These are phyloP conservation scores for Lycopodina hypogea DNA, from an alignment of 37 sponge, comb jelly and placozoan genomes.

Conservation along the genomic window DNA sequence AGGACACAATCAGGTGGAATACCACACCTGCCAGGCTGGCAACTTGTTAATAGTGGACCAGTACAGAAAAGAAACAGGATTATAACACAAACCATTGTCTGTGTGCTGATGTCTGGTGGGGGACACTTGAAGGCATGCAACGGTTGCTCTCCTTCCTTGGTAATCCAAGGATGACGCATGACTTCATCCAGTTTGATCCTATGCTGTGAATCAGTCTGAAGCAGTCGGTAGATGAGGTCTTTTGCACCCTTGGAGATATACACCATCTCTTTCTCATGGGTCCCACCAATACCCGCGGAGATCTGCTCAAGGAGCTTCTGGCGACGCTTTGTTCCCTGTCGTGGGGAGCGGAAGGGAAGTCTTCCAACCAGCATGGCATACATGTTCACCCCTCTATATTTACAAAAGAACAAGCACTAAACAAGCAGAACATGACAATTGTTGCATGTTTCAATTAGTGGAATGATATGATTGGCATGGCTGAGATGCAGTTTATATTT, in stretches of 20 bases:
- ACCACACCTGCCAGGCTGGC: too few species aligned
- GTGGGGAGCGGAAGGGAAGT: slow-evolving; percentile 91
- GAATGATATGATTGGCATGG: too few species aligned
- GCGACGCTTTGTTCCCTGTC: slow-evolving; percentile 82
- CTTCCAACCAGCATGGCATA: slow-evolving; percentile 95
- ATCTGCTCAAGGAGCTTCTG: slow-evolving; percentile 93
- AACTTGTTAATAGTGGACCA: too few species aligned
- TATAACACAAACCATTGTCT: slow-evolving; percentile 56
- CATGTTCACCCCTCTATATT: slow-evolving; percentile 93
- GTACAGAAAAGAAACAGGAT: too few species aligned
- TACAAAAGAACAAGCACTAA: neutral
- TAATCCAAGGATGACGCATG: slow-evolving; percentile 93
- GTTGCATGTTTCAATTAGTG: too few species aligned
- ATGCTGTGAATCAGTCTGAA: slow-evolving; percentile 78
- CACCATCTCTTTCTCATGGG: slow-evolving; percentile 80
- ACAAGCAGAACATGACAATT: too few species aligned
- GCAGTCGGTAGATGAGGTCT: slow-evolving; percentile 49
- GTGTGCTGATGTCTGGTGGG: slow-evolving; percentile 51
- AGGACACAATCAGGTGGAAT: too few species aligned
- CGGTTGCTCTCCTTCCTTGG: slow-evolving; percentile 83
- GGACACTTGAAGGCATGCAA: slow-evolving; percentile 74
- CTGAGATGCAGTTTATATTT: too few species aligned
- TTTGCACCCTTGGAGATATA: slow-evolving; percentile 62
- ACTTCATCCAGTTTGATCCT: slow-evolving; percentile 67
- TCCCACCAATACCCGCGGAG: slow-evolving; percentile 68